Evolutionary conservation across 1,140 invertebrate genomes (phyloP).

Genomic region (Calephelis virginiensis): DNA sequence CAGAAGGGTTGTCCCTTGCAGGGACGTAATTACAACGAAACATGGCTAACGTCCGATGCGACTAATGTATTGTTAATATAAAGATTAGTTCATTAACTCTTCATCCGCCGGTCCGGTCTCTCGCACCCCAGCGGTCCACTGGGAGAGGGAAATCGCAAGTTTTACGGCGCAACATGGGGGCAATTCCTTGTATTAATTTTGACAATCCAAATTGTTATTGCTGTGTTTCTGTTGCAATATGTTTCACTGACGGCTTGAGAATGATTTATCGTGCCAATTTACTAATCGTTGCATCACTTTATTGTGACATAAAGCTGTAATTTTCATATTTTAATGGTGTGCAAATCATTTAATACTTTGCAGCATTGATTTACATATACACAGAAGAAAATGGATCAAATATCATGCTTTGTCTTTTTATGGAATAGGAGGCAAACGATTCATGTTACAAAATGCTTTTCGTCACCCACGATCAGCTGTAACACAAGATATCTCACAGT

Average conservation of each 20-base stretch:
- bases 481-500: too few species aligned
- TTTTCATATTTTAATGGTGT: not conserved
- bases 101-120: slow-evolving; percentile 41
- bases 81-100: slow-evolving; percentile 71
- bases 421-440: too few species aligned
- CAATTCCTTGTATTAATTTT: slow-evolving; percentile 51
- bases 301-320: slow-evolving; percentile 8
- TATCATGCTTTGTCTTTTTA: too few species aligned
- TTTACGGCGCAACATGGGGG: slow-evolving; percentile 42
- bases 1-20: slow-evolving; percentile 33
- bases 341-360: too few species aligned
- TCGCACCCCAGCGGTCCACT: slow-evolving; percentile 20
- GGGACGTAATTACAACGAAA: slow-evolving; percentile 48
- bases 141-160: slow-evolving; percentile 38
- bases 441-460: too few species aligned
- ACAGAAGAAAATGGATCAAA: too few species aligned
- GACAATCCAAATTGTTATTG: slow-evolving; percentile 44
- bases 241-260: slow-evolving; percentile 35
- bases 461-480: too few species aligned
- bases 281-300: slow-evolving; percentile 20
- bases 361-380: too few species aligned
- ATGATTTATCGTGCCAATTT: slow-evolving; percentile 32
- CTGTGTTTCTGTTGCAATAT: slow-evolving; percentile 42
- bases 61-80: slow-evolving; percentile 71
- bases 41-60: slow-evolving; percentile 49